Evolutionary conservation across 2,113 vertebrate species (phyloP).

Genomic region (Mesembrinibis cayennensis): DNA sequence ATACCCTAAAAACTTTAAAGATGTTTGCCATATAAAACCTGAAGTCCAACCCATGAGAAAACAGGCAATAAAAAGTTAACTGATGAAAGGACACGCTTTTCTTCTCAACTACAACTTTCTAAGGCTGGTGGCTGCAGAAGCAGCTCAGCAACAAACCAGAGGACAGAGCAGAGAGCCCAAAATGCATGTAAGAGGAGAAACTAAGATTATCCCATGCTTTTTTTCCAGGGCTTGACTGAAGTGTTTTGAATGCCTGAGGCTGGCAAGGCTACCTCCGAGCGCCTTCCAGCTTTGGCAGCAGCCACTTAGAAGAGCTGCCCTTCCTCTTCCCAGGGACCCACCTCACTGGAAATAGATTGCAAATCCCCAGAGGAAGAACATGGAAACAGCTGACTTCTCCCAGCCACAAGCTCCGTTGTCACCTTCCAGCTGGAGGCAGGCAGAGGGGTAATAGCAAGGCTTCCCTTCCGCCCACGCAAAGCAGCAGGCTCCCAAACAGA

Average conservation of each 20-base stretch:
- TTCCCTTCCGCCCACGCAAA: background rate
- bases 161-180: background rate
- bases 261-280: background rate
- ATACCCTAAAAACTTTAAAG: background rate
- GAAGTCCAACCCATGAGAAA: background rate
- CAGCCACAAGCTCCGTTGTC: background rate
- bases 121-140: background rate
- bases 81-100: background rate
- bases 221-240: background rate
- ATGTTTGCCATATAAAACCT: background rate
- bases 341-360: slow-evolving; percentile 39
- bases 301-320: background rate
- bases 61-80: background rate
- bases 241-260: background rate
- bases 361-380: slow-evolving; percentile 4
- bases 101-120: background rate
- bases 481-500: background rate
- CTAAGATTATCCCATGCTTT: background rate
- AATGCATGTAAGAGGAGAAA: background rate
- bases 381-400: slow-evolving; percentile 30
- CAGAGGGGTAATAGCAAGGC: background rate
- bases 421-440: background rate
- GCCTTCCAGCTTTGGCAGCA: background rate
- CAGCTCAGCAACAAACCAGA: background rate
- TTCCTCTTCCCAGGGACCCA: slow-evolving; percentile 28